phyloP scores from a whole-genome alignment of 2,113 vertebrate species.

The Bucco capensis region DNA sequence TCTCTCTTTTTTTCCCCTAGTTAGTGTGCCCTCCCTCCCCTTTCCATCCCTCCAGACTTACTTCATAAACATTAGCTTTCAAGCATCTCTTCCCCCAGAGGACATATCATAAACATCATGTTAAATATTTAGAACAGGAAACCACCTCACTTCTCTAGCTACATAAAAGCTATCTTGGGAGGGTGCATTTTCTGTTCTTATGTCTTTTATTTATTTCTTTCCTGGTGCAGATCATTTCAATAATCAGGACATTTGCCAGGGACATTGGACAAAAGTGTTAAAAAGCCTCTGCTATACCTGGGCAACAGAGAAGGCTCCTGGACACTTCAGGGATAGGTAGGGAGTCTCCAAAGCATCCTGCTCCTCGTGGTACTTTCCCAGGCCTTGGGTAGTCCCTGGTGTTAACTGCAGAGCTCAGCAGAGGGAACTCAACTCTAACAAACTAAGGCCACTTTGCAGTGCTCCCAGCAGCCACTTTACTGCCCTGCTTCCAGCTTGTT shows the following conservation, averaged over 20 bases:
- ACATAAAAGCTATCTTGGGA: conserved; percentile 59
- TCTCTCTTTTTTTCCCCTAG: neutral
- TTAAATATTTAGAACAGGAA: conserved; percentile 73
- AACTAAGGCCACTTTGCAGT: neutral
- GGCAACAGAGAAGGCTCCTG: neutral
- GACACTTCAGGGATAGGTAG: neutral
- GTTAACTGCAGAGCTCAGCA: neutral
- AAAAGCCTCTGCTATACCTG: neutral
- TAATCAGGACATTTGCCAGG: neutral
- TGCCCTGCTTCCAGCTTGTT: neutral
- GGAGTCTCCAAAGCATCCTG: neutral
- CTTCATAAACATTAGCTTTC: conserved; percentile 69
- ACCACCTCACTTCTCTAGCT: conserved; percentile 56
- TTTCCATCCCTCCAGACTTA: conserved; percentile 65
- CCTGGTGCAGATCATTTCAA: neutral
- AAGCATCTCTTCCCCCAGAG: conserved; percentile 53
- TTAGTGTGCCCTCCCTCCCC: conserved; percentile 12
- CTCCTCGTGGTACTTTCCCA: neutral
- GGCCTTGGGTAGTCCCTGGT: neutral
- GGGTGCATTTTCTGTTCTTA: neutral
- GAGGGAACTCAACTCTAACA: neutral
- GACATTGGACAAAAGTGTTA: conserved; percentile 10
- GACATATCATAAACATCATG: conserved; percentile 47
- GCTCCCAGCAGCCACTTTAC: neutral
- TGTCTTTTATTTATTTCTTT: conserved; percentile 50